phyloP scores from a whole-genome alignment of 2,113 vertebrate genomes.

The Lathamus discolor region DNA sequence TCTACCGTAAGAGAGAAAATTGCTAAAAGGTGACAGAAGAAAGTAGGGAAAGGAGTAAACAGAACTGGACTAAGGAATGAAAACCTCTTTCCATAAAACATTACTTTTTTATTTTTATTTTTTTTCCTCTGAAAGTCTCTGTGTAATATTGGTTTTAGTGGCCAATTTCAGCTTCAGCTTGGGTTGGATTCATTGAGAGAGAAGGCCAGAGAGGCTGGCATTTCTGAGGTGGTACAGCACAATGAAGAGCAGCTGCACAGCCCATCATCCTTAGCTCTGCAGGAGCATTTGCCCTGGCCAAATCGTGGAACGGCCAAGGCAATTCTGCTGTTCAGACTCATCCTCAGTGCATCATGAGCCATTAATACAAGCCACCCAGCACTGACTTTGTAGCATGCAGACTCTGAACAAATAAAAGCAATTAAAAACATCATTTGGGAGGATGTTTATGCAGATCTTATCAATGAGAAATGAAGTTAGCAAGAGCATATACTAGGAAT shows the following conservation, averaged over 20 bases:
- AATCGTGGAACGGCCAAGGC: not conserved
- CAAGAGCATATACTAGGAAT: not conserved
- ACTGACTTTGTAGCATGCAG: not conserved
- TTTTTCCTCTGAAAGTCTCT: not conserved
- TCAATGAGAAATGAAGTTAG: constrained; percentile 26
- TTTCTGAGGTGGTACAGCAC: rapidly evolving
- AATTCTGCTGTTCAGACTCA: not conserved
- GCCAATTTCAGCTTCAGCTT: not conserved
- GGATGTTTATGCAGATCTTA: constrained; percentile 15
- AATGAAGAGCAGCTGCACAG: not conserved
- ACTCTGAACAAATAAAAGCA: constrained; percentile 9
- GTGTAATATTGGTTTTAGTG: not conserved
- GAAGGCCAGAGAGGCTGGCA: not conserved
- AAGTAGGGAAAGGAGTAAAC: not conserved
- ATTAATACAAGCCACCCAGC: not conserved
- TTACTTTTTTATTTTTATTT: not conserved
- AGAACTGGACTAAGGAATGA: not conserved
- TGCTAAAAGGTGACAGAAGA: not conserved
- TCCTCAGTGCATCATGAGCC: not conserved
- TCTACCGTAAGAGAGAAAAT: not conserved
- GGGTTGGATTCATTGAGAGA: not conserved
- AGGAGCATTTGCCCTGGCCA: not conserved
- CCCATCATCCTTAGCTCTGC: not conserved
- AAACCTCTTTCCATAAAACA: not conserved
- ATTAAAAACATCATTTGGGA: constrained; percentile 31